Conservation (phyloP, 1,140 invertebrate genomes). For the Drosophila bifasciata region DNA sequence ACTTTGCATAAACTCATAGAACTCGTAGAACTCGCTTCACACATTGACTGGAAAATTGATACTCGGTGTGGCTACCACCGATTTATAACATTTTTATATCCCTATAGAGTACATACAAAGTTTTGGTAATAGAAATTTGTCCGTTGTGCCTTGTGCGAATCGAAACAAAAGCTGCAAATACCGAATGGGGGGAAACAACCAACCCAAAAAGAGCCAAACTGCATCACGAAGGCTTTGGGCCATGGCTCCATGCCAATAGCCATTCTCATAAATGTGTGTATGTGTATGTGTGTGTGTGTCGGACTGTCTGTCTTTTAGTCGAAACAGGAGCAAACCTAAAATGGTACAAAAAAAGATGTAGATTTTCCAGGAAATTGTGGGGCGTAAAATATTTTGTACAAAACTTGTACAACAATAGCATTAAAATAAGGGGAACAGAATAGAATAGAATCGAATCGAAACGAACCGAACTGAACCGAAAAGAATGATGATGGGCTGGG, state of each 20-base stretch:
- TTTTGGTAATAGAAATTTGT: conserved; percentile 66
- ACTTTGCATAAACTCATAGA: not conserved
- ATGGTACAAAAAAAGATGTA: conserved; percentile 31
- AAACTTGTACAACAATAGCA: conserved; percentile 75
- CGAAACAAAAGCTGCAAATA: conserved; percentile 71
- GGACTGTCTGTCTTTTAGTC: conserved; percentile 13
- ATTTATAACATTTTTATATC: conserved; percentile 33
- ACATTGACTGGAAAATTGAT: conserved; percentile 35
- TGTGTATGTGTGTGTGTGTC: conserved; percentile 22
- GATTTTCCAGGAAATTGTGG: conserved; percentile 47
- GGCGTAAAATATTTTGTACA: conserved; percentile 70
- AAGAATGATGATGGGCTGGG: not conserved
- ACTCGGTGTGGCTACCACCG: conserved; percentile 3
- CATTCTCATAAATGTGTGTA: conserved; percentile 50
- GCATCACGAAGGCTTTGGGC: conserved; percentile 51
- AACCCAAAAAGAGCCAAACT: conserved; percentile 38
- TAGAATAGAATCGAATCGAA: not conserved
- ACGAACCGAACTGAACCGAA: not conserved
- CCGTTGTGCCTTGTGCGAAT: conserved; percentile 41
- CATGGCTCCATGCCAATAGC: conserved; percentile 68
- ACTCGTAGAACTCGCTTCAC: conserved; percentile 13
- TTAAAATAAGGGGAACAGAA: conserved; percentile 53
- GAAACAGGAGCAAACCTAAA: conserved; percentile 20
- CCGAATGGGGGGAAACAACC: conserved; percentile 31
- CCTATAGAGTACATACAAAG: conserved; percentile 55